Evolutionary conservation across 2,888 invertebrate genomes (phyloP).

Genomic region (Suillia variegata): DNA sequence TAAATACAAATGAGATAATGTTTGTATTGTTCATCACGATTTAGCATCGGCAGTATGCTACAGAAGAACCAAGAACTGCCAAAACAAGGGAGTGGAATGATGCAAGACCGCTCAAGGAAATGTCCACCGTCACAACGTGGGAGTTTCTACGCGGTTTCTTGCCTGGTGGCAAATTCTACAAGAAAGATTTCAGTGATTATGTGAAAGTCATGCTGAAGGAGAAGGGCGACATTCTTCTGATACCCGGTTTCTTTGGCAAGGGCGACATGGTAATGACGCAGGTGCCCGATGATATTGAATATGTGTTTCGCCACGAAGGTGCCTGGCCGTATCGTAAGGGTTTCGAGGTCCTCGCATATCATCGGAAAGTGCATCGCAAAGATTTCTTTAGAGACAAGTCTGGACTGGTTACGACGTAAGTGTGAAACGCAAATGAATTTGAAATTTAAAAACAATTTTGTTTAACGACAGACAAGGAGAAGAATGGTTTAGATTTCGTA

Average conservation of each 20-base stretch:
- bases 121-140: conserved; percentile 31
- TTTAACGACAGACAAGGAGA: conserved; percentile 49
- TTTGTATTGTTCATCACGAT: too few species aligned
- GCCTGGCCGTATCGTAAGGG: conserved; percentile 61
- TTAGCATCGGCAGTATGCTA: too few species aligned
- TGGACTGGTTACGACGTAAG: conserved; percentile 42
- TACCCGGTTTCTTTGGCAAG: conserved; percentile 55
- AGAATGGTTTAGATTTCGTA: conserved; percentile 70
- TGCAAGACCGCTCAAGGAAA: conserved; percentile 34
- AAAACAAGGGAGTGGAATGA: conserved; percentile 33
- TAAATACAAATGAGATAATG: too few species aligned
- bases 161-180: conserved; percentile 48
- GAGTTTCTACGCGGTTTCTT: conserved; percentile 29
- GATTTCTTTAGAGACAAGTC: conserved; percentile 37
- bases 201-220: conserved; percentile 32
- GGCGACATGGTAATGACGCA: conserved; percentile 55
- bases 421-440: neutral
- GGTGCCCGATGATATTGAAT: conserved; percentile 64
- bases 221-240: conserved; percentile 57
- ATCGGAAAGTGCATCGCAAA: conserved; percentile 50
- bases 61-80: neutral
- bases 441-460: neutral
- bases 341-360: conserved; percentile 55
- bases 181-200: conserved; percentile 31
- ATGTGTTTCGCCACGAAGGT: conserved; percentile 62